These are phyloP conservation scores for Crepidodera aurea DNA, from an alignment of 2,888 invertebrate species.

Conservation along the genomic window DNA sequence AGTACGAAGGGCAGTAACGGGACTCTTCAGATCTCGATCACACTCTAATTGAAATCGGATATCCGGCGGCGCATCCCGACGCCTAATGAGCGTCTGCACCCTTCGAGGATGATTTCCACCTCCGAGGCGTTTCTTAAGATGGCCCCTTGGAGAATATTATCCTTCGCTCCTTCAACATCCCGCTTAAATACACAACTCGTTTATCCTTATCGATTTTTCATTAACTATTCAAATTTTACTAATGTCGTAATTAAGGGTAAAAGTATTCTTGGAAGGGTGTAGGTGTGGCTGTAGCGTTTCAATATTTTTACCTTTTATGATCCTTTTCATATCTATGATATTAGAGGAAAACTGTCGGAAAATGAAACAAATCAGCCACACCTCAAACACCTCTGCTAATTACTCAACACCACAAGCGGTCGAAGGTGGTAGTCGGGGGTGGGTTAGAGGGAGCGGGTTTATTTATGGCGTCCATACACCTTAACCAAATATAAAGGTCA, in stretches of 20 bases:
- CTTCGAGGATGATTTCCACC: constrained; percentile 43
- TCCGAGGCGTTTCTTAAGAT: constrained; percentile 52
- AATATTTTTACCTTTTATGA: too few relatives aligned
- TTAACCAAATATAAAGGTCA: too few relatives aligned
- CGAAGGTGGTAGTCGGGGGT: constrained; percentile 28
- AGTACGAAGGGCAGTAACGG: constrained; percentile 57
- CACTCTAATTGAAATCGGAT: constrained; percentile 61
- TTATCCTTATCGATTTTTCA: constrained; percentile 55
- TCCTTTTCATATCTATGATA: too few relatives aligned
- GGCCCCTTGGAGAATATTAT: constrained; percentile 56
- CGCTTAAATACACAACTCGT: constrained; percentile 55
- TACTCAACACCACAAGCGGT: constrained; percentile 46
- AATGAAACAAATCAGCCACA: constrained; percentile 44
- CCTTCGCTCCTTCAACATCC: constrained; percentile 49
- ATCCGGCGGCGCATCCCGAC: constrained; percentile 45
- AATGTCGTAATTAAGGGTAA: constrained; percentile 21
- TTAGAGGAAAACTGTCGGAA: neutral
- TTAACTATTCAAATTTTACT: constrained; percentile 50
- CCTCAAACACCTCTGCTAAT: constrained; percentile 49
- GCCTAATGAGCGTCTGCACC: constrained; percentile 56
- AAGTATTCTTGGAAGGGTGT: too few relatives aligned
- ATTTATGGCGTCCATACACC: constrained; percentile 3
- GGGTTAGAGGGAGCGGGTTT: constrained; percentile 25
- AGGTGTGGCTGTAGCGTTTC: too few relatives aligned
- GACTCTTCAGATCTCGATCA: constrained; percentile 60